Conservation (phyloP, 2,113 vertebrate species). For the Hypomesus transpacificus region DNA sequence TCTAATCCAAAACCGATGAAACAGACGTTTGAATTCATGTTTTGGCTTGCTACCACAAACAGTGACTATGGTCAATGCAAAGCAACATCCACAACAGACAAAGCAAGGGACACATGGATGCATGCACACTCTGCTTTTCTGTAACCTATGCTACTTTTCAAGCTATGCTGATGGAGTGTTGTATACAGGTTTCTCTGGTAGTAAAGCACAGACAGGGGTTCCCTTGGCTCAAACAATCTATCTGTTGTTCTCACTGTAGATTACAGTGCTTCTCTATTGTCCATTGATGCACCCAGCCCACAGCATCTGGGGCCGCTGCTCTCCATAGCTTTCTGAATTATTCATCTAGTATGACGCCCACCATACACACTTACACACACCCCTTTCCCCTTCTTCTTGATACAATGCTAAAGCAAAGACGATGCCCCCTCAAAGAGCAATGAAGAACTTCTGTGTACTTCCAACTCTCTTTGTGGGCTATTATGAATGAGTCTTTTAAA, state of each 20-base stretch:
- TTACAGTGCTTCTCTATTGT: conserved; percentile 26
- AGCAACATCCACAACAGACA: too few relatives aligned
- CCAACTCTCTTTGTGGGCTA: too few relatives aligned
- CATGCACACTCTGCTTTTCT: not conserved
- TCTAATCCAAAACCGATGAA: too few relatives aligned
- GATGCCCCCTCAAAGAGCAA: not conserved
- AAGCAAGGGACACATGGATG: not conserved
- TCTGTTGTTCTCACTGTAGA: conserved; percentile 23
- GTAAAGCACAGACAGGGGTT: conserved; percentile 9
- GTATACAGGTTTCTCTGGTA: not conserved
- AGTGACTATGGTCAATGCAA: too few relatives aligned
- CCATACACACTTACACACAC: not conserved
- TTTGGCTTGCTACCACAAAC: too few relatives aligned
- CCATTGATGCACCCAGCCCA: conserved; percentile 17
- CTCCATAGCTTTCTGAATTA: conserved; percentile 34
- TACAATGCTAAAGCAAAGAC: not conserved
- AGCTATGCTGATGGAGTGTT: too few relatives aligned
- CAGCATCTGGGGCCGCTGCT: conserved; percentile 7
- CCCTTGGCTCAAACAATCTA: conserved; percentile 25
- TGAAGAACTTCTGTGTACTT: too few relatives aligned
- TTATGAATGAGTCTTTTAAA: too few relatives aligned
- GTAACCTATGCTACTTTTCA: not conserved
- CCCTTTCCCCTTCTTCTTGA: not conserved
- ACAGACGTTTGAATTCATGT: too few relatives aligned
- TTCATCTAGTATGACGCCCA: conserved; percentile 22